phyloP scores from a whole-genome alignment of 2,888 invertebrate genomes.

The Epistrophella euchroma region DNA sequence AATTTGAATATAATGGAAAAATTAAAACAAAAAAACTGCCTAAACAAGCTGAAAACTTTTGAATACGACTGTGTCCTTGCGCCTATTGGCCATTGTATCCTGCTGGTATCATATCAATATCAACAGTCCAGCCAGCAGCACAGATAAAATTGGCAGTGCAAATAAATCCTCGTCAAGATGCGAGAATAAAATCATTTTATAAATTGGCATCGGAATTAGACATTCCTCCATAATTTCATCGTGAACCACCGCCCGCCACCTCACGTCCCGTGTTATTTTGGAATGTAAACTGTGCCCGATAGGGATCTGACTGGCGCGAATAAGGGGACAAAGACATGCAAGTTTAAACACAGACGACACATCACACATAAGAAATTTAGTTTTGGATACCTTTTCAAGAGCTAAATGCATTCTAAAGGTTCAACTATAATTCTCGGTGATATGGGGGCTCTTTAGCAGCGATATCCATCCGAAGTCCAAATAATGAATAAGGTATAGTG shows the following conservation, averaged over 20 bases:
- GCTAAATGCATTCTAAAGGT: constrained; percentile 53
- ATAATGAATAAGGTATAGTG: constrained; percentile 12
- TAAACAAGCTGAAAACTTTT: constrained; percentile 23
- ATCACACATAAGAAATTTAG: constrained; percentile 46
- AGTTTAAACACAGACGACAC: constrained; percentile 5
- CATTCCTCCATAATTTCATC: constrained; percentile 74
- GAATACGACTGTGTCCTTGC: constrained; percentile 31
- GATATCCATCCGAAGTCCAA: constrained; percentile 39
- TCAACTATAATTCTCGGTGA: constrained; percentile 58
- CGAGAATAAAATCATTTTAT: constrained; percentile 70
- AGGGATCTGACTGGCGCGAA: constrained; percentile 63
- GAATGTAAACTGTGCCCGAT: constrained; percentile 47
- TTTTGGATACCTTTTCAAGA: constrained; percentile 66
- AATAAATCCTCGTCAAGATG: constrained; percentile 73
- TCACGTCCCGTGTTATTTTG: neutral
- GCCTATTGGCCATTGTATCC: constrained; percentile 21
- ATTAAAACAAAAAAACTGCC: no score
- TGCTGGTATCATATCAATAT: neutral
- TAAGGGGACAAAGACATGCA: constrained; percentile 49
- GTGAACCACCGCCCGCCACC: constrained; percentile 7
- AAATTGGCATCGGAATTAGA: constrained; percentile 73
- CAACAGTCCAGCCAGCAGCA: no score
- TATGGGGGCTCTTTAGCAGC: constrained; percentile 40
- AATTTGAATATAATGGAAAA: no score
- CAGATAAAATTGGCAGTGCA: constrained; percentile 52